Conservation (phyloP, 2,113 vertebrate genomes). For the Montifringilla adamsi region DNA sequence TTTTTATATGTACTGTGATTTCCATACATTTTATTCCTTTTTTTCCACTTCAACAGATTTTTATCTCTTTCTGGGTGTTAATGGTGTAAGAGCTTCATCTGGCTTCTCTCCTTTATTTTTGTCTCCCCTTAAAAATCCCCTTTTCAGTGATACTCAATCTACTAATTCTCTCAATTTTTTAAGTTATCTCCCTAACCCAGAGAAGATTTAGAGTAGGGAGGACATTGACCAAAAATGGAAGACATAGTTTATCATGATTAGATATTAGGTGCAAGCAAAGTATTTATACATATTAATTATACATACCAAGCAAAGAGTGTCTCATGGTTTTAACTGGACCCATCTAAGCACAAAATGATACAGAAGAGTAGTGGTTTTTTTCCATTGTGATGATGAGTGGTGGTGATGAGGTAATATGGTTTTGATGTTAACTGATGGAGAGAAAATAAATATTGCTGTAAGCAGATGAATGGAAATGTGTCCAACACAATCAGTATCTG, state of each 20-base stretch:
- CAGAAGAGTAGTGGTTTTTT: not conserved
- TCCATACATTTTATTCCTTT: not conserved
- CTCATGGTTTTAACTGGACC: not conserved
- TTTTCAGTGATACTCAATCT: not conserved
- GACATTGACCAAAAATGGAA: slow-evolving; percentile 2
- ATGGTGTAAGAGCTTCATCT: not conserved
- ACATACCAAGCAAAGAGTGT: not conserved
- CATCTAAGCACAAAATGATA: not conserved
- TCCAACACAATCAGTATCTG: slow-evolving; percentile 15
- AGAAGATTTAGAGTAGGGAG: not conserved
- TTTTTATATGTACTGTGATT: not conserved
- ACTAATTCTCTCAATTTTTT: not conserved
- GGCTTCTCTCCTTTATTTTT: not conserved
- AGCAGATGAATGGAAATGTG: not conserved
- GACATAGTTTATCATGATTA: not conserved
- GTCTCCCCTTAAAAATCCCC: not conserved
- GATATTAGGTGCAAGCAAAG: not conserved
- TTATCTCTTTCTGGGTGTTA: not conserved
- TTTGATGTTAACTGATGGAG: slow-evolving; percentile 8
- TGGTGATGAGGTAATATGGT: not conserved
- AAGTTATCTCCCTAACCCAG: not conserved
- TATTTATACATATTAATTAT: not conserved
- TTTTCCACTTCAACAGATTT: not conserved
- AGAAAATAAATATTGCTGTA: slow-evolving; percentile 43
- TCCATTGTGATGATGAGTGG: not conserved